Evolutionary conservation across 2,888 invertebrate species (phyloP).

Genomic region (Lepidochitona cinerea): DNA sequence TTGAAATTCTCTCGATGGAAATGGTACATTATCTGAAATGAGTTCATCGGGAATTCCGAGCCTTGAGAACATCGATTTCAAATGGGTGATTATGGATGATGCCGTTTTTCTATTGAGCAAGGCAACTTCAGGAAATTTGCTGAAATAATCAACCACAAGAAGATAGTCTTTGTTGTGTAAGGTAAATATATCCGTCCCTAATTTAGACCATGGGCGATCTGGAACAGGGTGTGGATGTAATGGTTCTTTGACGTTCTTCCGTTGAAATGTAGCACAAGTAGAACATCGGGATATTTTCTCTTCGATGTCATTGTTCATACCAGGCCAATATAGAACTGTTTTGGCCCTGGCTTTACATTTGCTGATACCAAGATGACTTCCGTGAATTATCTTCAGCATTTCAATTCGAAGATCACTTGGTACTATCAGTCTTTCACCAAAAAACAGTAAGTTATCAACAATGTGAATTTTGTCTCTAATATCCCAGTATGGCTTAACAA

Average conservation of each 20-base stretch:
- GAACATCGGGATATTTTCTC: neutral
- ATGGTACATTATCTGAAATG: slow-evolving; percentile 31
- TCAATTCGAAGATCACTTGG: slow-evolving; percentile 2
- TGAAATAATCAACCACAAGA: slow-evolving; percentile 25
- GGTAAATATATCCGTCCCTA: slow-evolving; percentile 22
- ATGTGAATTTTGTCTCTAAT: slow-evolving; percentile 16
- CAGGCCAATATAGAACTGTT: slow-evolving; percentile 25
- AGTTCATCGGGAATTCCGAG: slow-evolving; percentile 17
- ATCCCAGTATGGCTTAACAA: slow-evolving; percentile 13
- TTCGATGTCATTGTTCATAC: neutral
- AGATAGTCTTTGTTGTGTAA: slow-evolving; percentile 17
- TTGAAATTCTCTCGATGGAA: slow-evolving; percentile 11
- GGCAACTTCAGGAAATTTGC: slow-evolving; percentile 21
- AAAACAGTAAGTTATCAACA: slow-evolving; percentile 8
- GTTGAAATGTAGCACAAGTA: no score
- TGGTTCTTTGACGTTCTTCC: slow-evolving; percentile 21
- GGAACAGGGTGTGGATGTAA: slow-evolving; percentile 21
- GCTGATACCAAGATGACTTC: slow-evolving; percentile 20
- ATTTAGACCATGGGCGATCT: slow-evolving; percentile 18
- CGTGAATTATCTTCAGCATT: slow-evolving; percentile 16
- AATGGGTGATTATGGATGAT: slow-evolving; percentile 17
- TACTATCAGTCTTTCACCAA: slow-evolving; percentile 15
- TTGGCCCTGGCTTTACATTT: slow-evolving; percentile 21
- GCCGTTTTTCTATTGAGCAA: slow-evolving; percentile 13
- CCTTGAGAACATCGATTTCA: neutral